Evolutionary conservation across 2,797 vertebrate genomes (phyloP).

Genomic region (Acanthiza pusilla): DNA sequence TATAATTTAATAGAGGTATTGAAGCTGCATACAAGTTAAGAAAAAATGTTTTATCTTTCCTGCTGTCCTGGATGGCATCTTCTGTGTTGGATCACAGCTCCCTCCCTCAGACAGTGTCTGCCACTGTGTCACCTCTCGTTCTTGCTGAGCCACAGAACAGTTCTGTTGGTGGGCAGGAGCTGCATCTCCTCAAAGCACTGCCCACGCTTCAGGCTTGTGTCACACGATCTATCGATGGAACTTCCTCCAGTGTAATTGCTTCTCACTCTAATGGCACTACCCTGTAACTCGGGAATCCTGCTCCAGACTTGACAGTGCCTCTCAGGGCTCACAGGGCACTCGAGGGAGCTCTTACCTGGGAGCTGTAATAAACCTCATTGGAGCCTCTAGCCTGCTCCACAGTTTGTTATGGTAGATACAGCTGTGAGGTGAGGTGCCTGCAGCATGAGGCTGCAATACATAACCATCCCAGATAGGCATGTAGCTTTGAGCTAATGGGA

Average conservation of each 20-base stretch:
- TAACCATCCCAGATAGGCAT: neutral
- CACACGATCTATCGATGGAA: neutral
- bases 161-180: neutral
- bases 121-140: fast-evolving
- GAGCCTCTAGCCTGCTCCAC: neutral
- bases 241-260: neutral
- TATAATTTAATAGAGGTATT: neutral
- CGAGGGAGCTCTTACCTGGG: neutral
- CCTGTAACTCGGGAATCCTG: neutral
- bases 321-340: neutral
- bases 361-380: neutral
- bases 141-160: neutral
- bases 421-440: neutral
- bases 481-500: neutral
- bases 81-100: neutral
- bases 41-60: neutral
- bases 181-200: neutral
- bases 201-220: neutral
- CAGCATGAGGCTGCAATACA: neutral
- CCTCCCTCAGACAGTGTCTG: neutral
- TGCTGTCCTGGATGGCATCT: neutral
- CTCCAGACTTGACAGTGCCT: neutral
- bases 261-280: fast-evolving
- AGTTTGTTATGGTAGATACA: neutral
- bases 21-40: neutral